Evolutionary conservation across 2,797 vertebrate species (phyloP), one percentile per base, ranked within the genome.

Genomic region (Lithobates pipiens): DNA sequence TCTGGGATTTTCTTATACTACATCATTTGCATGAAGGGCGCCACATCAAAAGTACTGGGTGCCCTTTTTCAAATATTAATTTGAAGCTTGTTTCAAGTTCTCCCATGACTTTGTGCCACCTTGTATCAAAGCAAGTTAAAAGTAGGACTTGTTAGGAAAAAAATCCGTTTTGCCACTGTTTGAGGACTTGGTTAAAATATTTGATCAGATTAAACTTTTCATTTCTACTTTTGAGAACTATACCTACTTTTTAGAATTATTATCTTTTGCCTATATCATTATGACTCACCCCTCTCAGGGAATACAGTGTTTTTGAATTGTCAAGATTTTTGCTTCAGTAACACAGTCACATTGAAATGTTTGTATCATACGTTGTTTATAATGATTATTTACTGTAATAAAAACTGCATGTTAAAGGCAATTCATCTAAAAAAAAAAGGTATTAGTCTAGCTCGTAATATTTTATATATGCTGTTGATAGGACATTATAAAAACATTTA

Each of bases 41-140:
- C 92, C 90, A 97, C 96, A 97, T 98, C 97, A 98, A 96, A 98
- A 94, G 93, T 94, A 93, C 92, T 90, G 93, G 94, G 94, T 96
- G 96, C 95, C 95, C 96, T 97, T 96, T 96, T 95, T 97, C 93
- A 97, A 97, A 97, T 96, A 97, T 97, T 97, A 96, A 98, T 96
- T 95, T 95, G 94, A 91, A 90, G 93, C 94, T 96, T 95, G 94
- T 96, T 97, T 95, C 93, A 94, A 95, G 93, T 95, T 95, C 92
- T 94, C 93, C 94, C 92, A 91, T 95, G 92, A 95, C 96, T 96
- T 95, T 95, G 93, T 94, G 93, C 95, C 95, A 93, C 93, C 93
- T 93, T 94, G 92, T 94, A 96, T 97, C 96, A 97, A 96, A 97
- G 94, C 92, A 93, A 94, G 93, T 94, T 95, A 93, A 94, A 95